Percentiles rank a stretch among this genome's conserved stretches.
Conservation (phyloP, 2,888 invertebrate species). For the Drosophila dives region DNA sequence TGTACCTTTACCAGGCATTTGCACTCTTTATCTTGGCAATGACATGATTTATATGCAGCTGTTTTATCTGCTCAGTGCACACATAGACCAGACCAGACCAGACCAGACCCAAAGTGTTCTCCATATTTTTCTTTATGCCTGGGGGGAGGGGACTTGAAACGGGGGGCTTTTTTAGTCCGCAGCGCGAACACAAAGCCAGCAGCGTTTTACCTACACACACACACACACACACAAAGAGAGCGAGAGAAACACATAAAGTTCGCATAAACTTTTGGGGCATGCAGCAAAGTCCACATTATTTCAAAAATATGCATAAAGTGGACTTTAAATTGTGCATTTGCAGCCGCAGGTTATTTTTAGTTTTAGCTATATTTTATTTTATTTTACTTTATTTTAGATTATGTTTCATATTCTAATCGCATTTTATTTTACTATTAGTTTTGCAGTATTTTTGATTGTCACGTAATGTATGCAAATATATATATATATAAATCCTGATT, state of each 20-base stretch:
- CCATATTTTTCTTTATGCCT: conserved; percentile 13
- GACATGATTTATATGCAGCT: conserved; percentile 73
- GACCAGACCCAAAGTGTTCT: conserved; percentile 11
- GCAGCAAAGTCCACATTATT: conserved; percentile 58
- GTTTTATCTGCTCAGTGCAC: conserved; percentile 62
- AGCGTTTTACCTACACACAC: conserved; percentile 27
- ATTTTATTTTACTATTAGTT: conserved; percentile 3
- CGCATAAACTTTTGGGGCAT: conserved; percentile 44
- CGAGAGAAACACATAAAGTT: conserved; percentile 12
- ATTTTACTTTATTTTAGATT: conserved; percentile 7
- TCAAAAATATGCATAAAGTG: conserved; percentile 65
- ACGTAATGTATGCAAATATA: neutral
- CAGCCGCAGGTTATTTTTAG: conserved; percentile 25
- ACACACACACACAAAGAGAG: conserved; percentile 15
- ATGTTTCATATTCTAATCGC: neutral
- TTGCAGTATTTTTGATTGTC: neutral
- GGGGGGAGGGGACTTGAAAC: neutral
- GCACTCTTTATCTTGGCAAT: conserved; percentile 69
- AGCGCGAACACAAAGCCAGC: conserved; percentile 49
- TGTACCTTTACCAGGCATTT: conserved; percentile 45
- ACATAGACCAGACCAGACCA: conserved; percentile 33
- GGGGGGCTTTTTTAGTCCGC: conserved; percentile 7
- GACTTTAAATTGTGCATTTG: conserved; percentile 51
- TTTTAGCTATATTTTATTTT: conserved; percentile 13
- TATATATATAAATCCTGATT: neutral